phyloP scores from a whole-genome alignment of 2,888 invertebrate genomes.

The Phorcus lineatus region DNA sequence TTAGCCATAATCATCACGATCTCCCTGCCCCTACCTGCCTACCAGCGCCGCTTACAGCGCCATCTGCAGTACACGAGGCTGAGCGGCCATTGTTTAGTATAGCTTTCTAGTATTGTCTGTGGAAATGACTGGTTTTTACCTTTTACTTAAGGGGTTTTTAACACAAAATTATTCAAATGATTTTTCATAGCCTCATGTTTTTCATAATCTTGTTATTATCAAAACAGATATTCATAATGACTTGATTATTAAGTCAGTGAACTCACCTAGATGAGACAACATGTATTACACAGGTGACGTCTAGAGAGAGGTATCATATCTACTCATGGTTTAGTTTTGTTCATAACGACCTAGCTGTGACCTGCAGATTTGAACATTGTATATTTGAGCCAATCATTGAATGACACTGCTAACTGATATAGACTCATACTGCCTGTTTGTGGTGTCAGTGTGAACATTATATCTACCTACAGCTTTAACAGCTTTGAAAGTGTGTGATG shows the following conservation, averaged over 20 bases:
- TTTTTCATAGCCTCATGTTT: too few species aligned
- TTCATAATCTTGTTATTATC: too few species aligned
- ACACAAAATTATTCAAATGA: too few species aligned
- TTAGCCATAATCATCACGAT: conserved; percentile 5
- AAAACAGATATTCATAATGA: too few species aligned
- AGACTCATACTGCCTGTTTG: too few species aligned
- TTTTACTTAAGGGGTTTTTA: too few species aligned
- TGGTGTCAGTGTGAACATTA: too few species aligned
- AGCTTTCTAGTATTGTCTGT: neutral
- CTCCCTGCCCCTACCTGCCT: neutral
- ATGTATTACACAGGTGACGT: too few species aligned
- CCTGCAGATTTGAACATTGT: neutral
- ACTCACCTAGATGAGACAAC: too few species aligned
- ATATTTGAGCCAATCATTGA: neutral
- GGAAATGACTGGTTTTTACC: neutral
- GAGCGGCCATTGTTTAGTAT: neutral
- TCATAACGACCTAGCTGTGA: neutral
- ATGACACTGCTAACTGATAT: too few species aligned
- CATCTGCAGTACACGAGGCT: neutral
- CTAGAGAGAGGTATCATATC: too few species aligned
- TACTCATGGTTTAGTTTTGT: neutral
- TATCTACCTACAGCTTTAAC: neutral
- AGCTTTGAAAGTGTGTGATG: conserved; percentile 6
- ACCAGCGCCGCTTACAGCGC: neutral
- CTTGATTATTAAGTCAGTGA: too few species aligned